Base-by-base conservation (phyloP, 2,113 vertebrate genomes). In the Micronycteris hirsuta region DNA sequence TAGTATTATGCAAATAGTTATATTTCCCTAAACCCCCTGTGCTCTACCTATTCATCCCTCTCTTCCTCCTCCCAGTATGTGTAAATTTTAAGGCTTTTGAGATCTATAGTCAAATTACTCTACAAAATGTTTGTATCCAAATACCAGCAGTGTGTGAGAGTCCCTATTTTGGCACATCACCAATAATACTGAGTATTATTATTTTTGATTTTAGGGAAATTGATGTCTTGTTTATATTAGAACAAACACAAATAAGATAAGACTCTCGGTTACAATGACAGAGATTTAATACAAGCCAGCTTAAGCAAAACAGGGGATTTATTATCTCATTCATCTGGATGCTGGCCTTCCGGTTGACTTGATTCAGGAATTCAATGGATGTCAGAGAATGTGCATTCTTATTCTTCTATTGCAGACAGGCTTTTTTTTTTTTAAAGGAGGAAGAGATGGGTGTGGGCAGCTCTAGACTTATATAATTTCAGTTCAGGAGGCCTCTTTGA, bases 61-160 rank as follows among this genome's bases (percentile, higher is more conserved):
- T 93, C 33, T 54, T 24, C 73, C 63, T 71, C 33, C 28, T 56
- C 47, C 78, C 81, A 45, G 28, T 56, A 56, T 38, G 63, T 85
- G 16, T 36, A 52, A 63, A 24, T 86, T 76, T 93, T 86, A 90
- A 96, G 81, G 24, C 49, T 93, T 93, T 82, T 61, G 65, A 82
- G 43, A 11, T 45, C 58, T 68, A 8, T 20, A 52, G 74, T 61
- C 24, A 96, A 82, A 68, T 54, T 80, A 71, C 31, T 74, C 36
- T 78, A 82, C 15, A 93, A 94, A 82, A 95, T 86, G 28, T 74
- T 94, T 81, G 12, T 28, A 45, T 70, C 38, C 36, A 63, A 76
- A 65, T 28, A 63, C 36, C 33, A 84, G 20, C 20, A 36, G 38
- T 65, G 26, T 86, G 16, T 77, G 86, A 20, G 26, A 90, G 19